Evolutionary conservation across 2,888 invertebrate species (phyloP).

Genomic region (Ormyrus nitidulus): DNA sequence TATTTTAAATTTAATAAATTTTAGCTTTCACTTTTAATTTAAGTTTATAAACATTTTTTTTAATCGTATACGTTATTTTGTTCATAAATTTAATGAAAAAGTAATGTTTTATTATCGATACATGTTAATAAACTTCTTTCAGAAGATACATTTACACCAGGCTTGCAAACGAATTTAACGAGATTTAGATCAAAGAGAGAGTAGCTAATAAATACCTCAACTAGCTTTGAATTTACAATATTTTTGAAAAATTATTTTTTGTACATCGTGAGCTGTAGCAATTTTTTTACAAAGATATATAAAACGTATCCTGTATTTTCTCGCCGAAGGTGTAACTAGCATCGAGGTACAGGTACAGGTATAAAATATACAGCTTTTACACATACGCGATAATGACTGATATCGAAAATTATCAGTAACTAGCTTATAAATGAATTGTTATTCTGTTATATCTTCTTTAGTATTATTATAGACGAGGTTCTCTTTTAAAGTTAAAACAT

Average conservation of each 20-base stretch:
- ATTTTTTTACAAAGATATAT: conserved; percentile 11
- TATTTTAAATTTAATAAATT: no score
- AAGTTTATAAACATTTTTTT: no score
- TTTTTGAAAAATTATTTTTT: conserved; percentile 38
- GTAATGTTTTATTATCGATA: no score
- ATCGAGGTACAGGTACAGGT: conserved; percentile 14
- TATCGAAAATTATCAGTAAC: conserved; percentile 28
- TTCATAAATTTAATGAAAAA: no score
- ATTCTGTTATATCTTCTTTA: conserved; percentile 45
- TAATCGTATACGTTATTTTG: no score
- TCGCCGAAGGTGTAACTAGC: conserved; percentile 17
- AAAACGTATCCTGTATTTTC: conserved; percentile 30
- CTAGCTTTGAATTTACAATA: not conserved
- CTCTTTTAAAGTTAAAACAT: conserved; percentile 31
- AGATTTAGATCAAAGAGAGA: conserved; percentile 9
- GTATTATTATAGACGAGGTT: conserved; percentile 46
- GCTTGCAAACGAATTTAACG: conserved; percentile 28
- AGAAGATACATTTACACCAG: conserved; percentile 35
- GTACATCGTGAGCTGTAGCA: conserved; percentile 4
- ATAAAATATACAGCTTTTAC: conserved; percentile 28
- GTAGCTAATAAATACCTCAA: conserved; percentile 29
- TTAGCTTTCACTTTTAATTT: no score
- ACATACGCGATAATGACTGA: conserved; percentile 44
- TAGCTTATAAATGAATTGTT: conserved; percentile 44
- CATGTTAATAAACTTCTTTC: not conserved